Evolutionary conservation across 2,888 invertebrate genomes (phyloP).

Genomic region (Priocnemis perturbator): DNA sequence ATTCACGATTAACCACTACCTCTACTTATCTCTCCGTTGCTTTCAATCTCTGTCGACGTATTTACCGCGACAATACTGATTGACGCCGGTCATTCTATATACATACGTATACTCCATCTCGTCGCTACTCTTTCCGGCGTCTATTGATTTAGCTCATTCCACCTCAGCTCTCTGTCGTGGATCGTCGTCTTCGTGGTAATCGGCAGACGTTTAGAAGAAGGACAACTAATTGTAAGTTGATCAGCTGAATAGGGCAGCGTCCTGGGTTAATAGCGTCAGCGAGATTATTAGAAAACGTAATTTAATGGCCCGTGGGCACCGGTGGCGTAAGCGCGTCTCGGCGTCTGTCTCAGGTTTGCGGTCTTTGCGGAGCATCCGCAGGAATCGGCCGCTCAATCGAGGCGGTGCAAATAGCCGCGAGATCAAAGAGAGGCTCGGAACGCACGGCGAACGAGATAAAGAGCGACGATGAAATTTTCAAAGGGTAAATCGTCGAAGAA

Average conservation of each 20-base stretch:
- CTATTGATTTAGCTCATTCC: too few relatives aligned
- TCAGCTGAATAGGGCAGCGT: constrained; percentile 25
- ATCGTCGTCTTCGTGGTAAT: too few relatives aligned
- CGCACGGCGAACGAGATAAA: constrained; percentile 12
- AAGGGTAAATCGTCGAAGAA: too few relatives aligned
- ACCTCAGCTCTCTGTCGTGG: too few relatives aligned
- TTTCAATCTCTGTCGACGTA: constrained; percentile 49
- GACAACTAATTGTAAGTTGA: constrained; percentile 29
- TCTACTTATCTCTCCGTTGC: constrained; percentile 41
- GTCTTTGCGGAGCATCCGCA: too few relatives aligned
- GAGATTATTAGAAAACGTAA: constrained; percentile 21
- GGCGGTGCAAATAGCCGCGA: too few relatives aligned
- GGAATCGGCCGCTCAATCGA: too few relatives aligned
- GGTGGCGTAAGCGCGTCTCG: background rate
- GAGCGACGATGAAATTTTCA: constrained; percentile 7
- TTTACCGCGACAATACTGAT: constrained; percentile 28
- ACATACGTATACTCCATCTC: background rate
- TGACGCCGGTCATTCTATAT: constrained; percentile 31
- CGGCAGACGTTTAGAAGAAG: constrained; percentile 23
- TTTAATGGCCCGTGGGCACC: constrained; percentile 6
- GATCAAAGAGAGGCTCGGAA: too few relatives aligned
- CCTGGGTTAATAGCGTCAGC: constrained; percentile 27
- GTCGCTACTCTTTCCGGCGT: too few relatives aligned
- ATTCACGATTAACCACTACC: constrained; percentile 31
- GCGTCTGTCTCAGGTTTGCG: too few relatives aligned